phyloP scores from a whole-genome alignment of 2,113 vertebrate species.

The Plectropomus leopardus region DNA sequence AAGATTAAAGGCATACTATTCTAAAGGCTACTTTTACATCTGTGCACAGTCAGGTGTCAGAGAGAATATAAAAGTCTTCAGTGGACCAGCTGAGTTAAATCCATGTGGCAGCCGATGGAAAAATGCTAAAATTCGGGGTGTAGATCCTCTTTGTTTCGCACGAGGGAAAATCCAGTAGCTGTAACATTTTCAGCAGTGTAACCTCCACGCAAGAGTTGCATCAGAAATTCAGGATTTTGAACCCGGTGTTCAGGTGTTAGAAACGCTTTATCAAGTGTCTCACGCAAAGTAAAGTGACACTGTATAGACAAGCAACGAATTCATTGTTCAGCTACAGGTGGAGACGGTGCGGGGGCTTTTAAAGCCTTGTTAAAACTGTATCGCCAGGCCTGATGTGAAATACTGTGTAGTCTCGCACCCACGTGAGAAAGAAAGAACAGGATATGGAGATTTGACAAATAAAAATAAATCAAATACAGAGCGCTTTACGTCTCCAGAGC shows the following conservation, averaged over 20 bases:
- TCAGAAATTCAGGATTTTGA: conserved; percentile 57
- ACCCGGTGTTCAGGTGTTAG: conserved; percentile 49
- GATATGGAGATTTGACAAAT: conserved; percentile 48
- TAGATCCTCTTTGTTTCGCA: conserved; percentile 42
- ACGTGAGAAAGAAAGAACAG: conserved; percentile 23
- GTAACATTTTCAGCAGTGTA: conserved; percentile 28
- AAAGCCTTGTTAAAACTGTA: conserved; percentile 52
- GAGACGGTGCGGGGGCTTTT: conserved; percentile 51
- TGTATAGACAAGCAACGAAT: conserved; percentile 43
- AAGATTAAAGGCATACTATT: not conserved
- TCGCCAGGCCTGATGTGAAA: conserved; percentile 28
- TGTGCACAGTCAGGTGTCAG: not conserved
- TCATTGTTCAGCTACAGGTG: conserved; percentile 42
- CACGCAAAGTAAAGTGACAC: conserved; percentile 31
- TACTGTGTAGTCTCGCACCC: conserved; percentile 45
- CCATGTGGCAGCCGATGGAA: conserved; percentile 12
- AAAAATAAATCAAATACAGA: conserved; percentile 30
- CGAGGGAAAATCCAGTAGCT: conserved; percentile 38
- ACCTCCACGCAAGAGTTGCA: conserved; percentile 59
- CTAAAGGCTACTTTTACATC: not conserved
- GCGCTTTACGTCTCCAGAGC: conserved; percentile 13
- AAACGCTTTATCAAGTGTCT: conserved; percentile 43
- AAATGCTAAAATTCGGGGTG: conserved; percentile 13
- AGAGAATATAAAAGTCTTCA: not conserved
- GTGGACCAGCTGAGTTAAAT: conserved; percentile 23